Evolutionary conservation across 2,113 vertebrate species (phyloP), one percentile per base, ranked within the genome.

Genomic region (Heloderma charlesbogerti): DNA sequence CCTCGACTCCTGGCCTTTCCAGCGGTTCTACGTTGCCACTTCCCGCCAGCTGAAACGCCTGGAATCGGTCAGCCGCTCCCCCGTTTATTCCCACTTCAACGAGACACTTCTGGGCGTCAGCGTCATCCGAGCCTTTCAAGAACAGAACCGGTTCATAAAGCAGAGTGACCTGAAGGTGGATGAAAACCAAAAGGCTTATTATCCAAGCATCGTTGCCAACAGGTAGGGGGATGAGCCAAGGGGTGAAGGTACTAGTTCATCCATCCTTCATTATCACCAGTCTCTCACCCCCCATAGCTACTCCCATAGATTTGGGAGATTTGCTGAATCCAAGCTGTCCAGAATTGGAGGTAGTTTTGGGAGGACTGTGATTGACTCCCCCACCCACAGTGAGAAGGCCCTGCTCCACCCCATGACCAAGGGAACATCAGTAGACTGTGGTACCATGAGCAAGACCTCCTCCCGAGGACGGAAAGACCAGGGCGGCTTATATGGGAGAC

Each of bases 151-250:
- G 15, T 99, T 99, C 91, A 98, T 99, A 92, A 80, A 3, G 16
- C 98, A 98, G 96, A 99, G 98, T 0, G 98, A 99, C 95, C 79
- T 93, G 78, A 97, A 98, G 31, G 98, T 99, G 93, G 99, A 99
- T 88, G 97, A 98, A 93, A 99, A 99, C 94, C 99, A 99, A 97
- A 98, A 98, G 94, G 99, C 99, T 34, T 99, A 99, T 90, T 99
- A 98, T 89, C 98, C 99, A 34, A 97, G 99, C 97, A 99, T 99
- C 4, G 98, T 99, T n/a, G 98, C 99, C 34, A 99, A 99, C 98
- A 98, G 99, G 99, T 99, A 93, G 15, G 43, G 43, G 51, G 10
- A 1, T 75, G 87, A 60, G 34, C 4, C 7, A 3, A 37, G 34
- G 34, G 4, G 6, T 1, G 3, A 22, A 20, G 29, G 6, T 34